Percentiles rank a stretch among this genome's conserved stretches.
Conservation (phyloP, 2,113 vertebrate species). For the Hippocampus abdominalis region DNA sequence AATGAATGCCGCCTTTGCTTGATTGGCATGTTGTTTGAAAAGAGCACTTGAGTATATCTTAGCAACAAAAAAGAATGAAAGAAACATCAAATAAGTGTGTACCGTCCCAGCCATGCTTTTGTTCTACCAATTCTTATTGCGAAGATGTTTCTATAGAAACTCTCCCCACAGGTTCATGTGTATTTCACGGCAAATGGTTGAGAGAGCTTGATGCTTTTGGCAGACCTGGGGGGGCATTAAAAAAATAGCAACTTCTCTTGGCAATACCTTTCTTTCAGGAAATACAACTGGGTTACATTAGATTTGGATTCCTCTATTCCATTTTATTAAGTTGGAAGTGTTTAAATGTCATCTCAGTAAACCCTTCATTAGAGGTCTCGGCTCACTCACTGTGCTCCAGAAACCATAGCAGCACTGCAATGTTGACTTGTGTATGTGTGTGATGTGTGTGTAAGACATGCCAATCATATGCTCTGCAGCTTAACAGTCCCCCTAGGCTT, state of each 20-base stretch:
- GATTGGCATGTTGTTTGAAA: neutral
- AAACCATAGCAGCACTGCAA: conserved; percentile 11
- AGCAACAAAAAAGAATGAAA: neutral
- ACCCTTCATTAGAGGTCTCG: conserved; percentile 56
- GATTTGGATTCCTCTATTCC: neutral
- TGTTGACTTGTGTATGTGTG: conserved; percentile 9
- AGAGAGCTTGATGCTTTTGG: conserved; percentile 48
- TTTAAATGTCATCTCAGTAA: conserved; percentile 60
- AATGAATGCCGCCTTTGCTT: neutral
- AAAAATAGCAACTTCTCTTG: neutral
- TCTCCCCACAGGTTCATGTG: conserved; percentile 67
- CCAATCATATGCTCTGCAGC: conserved; percentile 10
- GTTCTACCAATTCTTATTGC: conserved; percentile 48
- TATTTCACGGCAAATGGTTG: conserved; percentile 72
- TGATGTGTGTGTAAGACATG: conserved; percentile 7
- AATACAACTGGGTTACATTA: neutral
- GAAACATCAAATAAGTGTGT: conserved; percentile 2
- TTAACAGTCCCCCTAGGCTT: conserved; percentile 15
- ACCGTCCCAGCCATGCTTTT: conserved; percentile 47
- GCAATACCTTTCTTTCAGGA: neutral
- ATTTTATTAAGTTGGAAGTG: conserved; percentile 25
- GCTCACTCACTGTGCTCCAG: conserved; percentile 33
- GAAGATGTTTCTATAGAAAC: conserved; percentile 74
- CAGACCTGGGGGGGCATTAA: conserved; percentile 16
- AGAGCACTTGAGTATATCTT: neutral